These are phyloP conservation scores for Tympanuchus pallidicinctus DNA, from an alignment of 2,113 vertebrate species.

Conservation along the genomic window DNA sequence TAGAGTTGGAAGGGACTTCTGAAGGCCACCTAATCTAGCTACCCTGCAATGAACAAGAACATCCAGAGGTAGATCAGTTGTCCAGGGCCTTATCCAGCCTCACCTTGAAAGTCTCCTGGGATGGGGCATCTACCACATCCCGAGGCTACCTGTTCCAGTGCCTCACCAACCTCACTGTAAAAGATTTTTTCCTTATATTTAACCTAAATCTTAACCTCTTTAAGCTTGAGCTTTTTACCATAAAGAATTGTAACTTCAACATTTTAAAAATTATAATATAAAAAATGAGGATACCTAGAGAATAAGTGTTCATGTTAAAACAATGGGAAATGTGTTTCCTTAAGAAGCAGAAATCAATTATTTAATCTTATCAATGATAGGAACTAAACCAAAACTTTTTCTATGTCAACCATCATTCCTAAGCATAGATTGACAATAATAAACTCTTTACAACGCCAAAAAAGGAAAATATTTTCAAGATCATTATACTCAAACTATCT, in stretches of 20 bases:
- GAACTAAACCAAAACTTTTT: not conserved
- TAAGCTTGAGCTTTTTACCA: not conserved
- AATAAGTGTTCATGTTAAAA: not conserved
- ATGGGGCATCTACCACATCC: too few species aligned
- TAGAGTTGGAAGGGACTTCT: too few species aligned
- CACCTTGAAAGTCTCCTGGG: too few species aligned
- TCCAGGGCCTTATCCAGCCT: too few species aligned
- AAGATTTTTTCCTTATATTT: too few species aligned
- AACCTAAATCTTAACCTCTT: too few species aligned
- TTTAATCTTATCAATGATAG: not conserved
- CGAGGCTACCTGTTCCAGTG: too few species aligned
- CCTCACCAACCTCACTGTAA: too few species aligned
- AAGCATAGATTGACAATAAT: not conserved
- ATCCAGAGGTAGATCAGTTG: too few species aligned
- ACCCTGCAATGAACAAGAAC: too few species aligned
- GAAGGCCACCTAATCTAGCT: too few species aligned
- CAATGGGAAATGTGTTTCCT: not conserved
- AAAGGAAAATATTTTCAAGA: not conserved
- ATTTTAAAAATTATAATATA: not conserved
- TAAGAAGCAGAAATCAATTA: not conserved
- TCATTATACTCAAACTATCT: not conserved
- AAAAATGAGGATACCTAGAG: not conserved
- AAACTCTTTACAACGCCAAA: not conserved
- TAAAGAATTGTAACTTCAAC: not conserved
- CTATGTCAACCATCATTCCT: not conserved